Base-by-base conservation (phyloP, 2,113 vertebrate species). In the Aplodontia rufa region DNA sequence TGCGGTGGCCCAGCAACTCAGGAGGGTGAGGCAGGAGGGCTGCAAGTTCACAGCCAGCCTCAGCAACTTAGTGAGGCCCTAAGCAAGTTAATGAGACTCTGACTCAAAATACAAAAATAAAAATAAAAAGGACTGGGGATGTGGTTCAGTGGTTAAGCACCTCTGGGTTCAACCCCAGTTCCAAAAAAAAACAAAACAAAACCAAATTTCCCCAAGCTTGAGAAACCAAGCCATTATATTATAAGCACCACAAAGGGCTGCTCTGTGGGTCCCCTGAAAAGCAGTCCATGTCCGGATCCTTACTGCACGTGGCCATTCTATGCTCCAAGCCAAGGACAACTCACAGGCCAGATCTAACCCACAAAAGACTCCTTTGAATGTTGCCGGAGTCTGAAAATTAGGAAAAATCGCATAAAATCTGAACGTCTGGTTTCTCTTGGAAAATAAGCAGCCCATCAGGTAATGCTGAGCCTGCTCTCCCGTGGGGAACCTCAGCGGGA, bases 191-290 rank as follows among this genome's bases (percentile, higher is more conserved):
- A n/a, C n/a, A n/a, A n/a, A n/a, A n/a, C n/a, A n/a, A n/a, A n/a
- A n/a, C n/a, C n/a, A n/a, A n/a, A n/a, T n/a, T n/a, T 49, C n/a
- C 55, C 45, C 11, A 28, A 62, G 28, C 16, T 72, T 55, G 35
- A 55, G 53, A 91, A 90, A 40, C 1, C 42, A 20, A 45, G n/a
- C 4, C n/a, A n/a, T n/a, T n/a, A n/a, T n/a, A n/a, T n/a, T n/a
- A 30, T 1, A 22, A 24, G 17, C 7, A 24, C 26, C 16, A 4
- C 0, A 1, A 26, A 71, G 28, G n/a, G 22, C n/a, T 3, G 35
- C 24, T n/a, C 51, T 14, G 0, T 2, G 30, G 66, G 37, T 28
- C 8, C 35, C 35, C 1, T 4, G 17, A 30, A 60, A 30, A 28
- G 40, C 28, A 76, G 66, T 35, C 24, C 14, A 3, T 19, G 80